phyloP scores from a whole-genome alignment of 2,113 vertebrate genomes.

The Cebidichthys violaceus region DNA sequence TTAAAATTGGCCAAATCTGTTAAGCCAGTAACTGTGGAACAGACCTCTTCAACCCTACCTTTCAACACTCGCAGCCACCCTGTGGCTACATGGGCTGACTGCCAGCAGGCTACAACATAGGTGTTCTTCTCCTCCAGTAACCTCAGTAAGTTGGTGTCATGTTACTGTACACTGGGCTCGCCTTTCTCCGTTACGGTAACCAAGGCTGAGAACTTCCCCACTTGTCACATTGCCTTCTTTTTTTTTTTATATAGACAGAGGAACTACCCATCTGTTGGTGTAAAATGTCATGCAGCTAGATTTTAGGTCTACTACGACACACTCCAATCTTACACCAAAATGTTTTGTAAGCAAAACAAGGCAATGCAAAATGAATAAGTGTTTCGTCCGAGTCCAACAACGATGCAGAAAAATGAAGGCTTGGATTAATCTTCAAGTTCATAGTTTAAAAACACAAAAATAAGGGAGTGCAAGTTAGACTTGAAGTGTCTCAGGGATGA shows the following conservation, averaged over 20 bases:
- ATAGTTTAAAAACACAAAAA: not conserved
- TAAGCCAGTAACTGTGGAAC: slow-evolving; percentile 33
- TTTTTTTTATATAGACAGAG: slow-evolving; percentile 8
- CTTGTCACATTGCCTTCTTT: slow-evolving; percentile 48
- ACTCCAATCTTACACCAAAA: not conserved
- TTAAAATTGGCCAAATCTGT: slow-evolving; percentile 57
- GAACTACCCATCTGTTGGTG: slow-evolving; percentile 25
- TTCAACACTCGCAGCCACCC: slow-evolving; percentile 62
- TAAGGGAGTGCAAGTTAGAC: not conserved
- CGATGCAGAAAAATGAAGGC: not conserved
- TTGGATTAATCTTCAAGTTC: not conserved
- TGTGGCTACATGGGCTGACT: slow-evolving; percentile 42
- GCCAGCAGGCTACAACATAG: slow-evolving; percentile 72
- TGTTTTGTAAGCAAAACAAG: not conserved
- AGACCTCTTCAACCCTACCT: slow-evolving; percentile 49
- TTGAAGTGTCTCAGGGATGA: slow-evolving; percentile 33
- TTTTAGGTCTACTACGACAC: not conserved
- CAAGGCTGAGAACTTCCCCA: slow-evolving; percentile 74
- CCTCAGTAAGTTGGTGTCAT: slow-evolving; percentile 45
- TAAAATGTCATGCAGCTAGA: slow-evolving; percentile 29
- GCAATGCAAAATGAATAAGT: not conserved
- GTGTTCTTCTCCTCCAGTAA: slow-evolving; percentile 63
- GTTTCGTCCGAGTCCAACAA: not conserved
- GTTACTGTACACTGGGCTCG: slow-evolving; percentile 65
- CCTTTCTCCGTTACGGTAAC: slow-evolving; percentile 77